Evolutionary conservation across 1,140 invertebrate genomes (phyloP), one percentile per base, ranked within the genome.

Genomic region (Lepidurus couesii): DNA sequence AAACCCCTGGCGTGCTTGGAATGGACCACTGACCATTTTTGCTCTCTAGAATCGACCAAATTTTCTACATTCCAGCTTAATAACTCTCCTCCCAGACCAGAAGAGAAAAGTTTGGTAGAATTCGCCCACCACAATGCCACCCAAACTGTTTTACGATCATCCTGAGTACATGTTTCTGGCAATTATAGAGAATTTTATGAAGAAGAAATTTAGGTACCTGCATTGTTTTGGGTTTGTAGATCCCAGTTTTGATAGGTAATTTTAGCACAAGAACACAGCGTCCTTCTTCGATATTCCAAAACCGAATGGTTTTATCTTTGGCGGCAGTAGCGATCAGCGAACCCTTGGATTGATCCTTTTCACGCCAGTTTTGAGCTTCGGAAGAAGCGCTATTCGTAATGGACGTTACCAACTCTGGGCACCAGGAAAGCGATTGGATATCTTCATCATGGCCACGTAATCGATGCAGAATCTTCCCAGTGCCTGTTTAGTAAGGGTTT

Each of bases 401-500:
- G 42, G 21, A 53, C 34, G 21, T 65, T 77, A 9, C 34, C 45
- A 87, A 83, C 26, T 85, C 83, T 13, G 92, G 92, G 86, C 92
- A 93, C 92, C 92, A 94, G 44, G 89, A 88, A 42, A 94, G 80
- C 80, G 89, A 90, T 8, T 89, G 83, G 73, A 93, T 87, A 81
- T 91, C 89, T n/a, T 88, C 87, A 84, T 93, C 89, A 83, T 93
- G 92, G 8, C 89, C 89, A 82, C 90, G 87, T 7, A 93, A 84
- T 86, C 89, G 90, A 78, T 90, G 90, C 24, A 90, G 79, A 74
- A 92, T 81, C 79, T 84, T 85, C 7, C 90, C 90, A 80, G 84
- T 83, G 77, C 86, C 89, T 89, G 80, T 78, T 82, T 83, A 83
- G 11, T 21, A 78, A 65, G 5, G 5, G 16, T 26, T 10, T 42